Conservation (phyloP, 64 coral and sea anemone genomes). For the Stylophora pistillata region DNA sequence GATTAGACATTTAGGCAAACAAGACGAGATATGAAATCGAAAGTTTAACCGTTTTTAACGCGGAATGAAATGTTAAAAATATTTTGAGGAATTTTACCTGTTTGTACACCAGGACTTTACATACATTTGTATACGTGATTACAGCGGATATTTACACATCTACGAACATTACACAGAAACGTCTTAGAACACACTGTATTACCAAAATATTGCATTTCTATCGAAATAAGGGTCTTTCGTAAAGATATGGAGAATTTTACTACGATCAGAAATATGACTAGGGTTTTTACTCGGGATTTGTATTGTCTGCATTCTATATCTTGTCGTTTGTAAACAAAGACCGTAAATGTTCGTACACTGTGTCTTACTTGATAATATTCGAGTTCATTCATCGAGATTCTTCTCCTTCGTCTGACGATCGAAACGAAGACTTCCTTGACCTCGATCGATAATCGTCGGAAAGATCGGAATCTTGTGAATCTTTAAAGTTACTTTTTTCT, state of each 20-base stretch:
- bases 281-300: not conserved
- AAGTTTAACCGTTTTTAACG: constrained; percentile 11
- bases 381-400: constrained; percentile 51
- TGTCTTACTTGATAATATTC: constrained; percentile 22
- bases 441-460: constrained; percentile 49
- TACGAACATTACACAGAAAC: not conserved
- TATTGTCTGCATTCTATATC: constrained; percentile 15
- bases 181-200: constrained; percentile 12
- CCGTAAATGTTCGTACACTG: not conserved
- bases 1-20: not conserved
- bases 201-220: constrained; percentile 44
- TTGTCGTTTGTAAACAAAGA: constrained; percentile 48
- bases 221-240: constrained; percentile 28
- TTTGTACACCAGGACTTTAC: constrained; percentile 32
- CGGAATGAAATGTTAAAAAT: constrained; percentile 10
- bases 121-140: not conserved
- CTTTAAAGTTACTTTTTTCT: constrained; percentile 24
- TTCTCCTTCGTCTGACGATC: constrained; percentile 47
- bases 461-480: constrained; percentile 44
- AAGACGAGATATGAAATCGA: constrained; percentile 39
- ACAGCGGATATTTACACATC: constrained; percentile 21
- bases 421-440: constrained; percentile 44
- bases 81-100: constrained; percentile 10
- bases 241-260: constrained; percentile 8
- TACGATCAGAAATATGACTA: not conserved